phyloP scores from a whole-genome alignment of 2,113 vertebrate genomes.

The Pelecanus crispus region DNA sequence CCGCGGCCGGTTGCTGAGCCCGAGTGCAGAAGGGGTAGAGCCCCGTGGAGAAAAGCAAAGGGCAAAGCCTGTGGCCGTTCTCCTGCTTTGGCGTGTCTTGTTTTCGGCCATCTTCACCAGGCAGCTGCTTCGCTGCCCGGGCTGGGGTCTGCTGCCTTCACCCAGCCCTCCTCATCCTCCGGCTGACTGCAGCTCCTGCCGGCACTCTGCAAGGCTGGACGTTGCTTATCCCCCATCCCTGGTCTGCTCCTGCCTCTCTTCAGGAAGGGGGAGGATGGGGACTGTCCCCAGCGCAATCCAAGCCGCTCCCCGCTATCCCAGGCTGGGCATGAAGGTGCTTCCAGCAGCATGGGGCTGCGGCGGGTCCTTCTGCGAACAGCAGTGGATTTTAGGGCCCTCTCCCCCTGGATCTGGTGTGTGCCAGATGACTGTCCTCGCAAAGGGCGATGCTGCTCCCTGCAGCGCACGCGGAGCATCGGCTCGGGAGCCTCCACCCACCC shows the following conservation, averaged over 20 bases:
- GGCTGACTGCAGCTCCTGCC: background rate
- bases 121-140: background rate
- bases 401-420: background rate
- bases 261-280: background rate
- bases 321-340: background rate
- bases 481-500: background rate
- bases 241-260: background rate
- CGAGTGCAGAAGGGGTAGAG: background rate
- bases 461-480: fast-evolving
- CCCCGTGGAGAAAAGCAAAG: background rate
- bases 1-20: fast-evolving
- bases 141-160: background rate
- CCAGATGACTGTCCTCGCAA: background rate
- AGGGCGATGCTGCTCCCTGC: slow-evolving; percentile 22
- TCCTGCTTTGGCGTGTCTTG: background rate
- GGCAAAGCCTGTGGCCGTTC: background rate
- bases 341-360: background rate
- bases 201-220: background rate
- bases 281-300: background rate
- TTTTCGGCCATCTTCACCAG: fast-evolving
- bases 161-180: background rate
- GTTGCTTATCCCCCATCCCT: background rate
- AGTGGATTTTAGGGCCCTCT: background rate
- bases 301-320: background rate
- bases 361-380: background rate